A percentile compares a stretch with the other conserved stretches of the same genome.
phyloP scores from a whole-genome alignment of 1,140 invertebrate genomes.

The Lepidurus couesii region DNA sequence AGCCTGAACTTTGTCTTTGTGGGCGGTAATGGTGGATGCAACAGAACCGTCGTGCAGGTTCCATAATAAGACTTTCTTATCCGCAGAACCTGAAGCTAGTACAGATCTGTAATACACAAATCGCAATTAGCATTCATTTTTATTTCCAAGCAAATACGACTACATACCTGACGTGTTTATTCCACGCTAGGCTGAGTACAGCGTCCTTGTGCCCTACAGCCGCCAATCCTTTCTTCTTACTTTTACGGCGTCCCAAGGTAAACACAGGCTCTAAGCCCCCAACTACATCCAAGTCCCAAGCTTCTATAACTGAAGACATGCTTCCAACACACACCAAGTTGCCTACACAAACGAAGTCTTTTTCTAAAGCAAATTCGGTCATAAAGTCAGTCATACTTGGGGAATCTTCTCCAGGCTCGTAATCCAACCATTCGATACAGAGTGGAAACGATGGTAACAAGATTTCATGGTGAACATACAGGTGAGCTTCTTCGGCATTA shows the following conservation, averaged over 20 bases:
- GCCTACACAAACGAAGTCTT: constrained; percentile 46
- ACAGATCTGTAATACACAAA: constrained; percentile 33
- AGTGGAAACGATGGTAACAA: constrained; percentile 79
- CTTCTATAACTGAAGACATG: constrained; percentile 83
- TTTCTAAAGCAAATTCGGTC: constrained; percentile 30
- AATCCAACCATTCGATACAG: constrained; percentile 86
- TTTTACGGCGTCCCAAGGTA: constrained; percentile 70
- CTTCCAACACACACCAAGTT: constrained; percentile 87
- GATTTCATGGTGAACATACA: constrained; percentile 92
- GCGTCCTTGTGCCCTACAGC: constrained; percentile 78
- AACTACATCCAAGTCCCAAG: constrained; percentile 93
- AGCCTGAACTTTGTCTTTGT: constrained; percentile 79
- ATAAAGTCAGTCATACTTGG: constrained; percentile 50
- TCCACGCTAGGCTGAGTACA: constrained; percentile 88
- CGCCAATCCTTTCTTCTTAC: constrained; percentile 58
- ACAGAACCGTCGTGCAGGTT: constrained; percentile 74
- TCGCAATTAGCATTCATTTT: not conserved
- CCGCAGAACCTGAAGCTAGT: constrained; percentile 85
- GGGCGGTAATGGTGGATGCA: constrained; percentile 64
- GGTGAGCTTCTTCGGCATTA: constrained; percentile 76
- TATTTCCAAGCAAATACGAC: constrained; percentile 30
- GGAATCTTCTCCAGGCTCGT: constrained; percentile 60
- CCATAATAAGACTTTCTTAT: constrained; percentile 84
- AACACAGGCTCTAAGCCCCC: constrained; percentile 80
- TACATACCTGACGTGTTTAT: constrained; percentile 56